Base-by-base conservation (phyloP, 2,888 invertebrate species). In the Thereva unica region DNA sequence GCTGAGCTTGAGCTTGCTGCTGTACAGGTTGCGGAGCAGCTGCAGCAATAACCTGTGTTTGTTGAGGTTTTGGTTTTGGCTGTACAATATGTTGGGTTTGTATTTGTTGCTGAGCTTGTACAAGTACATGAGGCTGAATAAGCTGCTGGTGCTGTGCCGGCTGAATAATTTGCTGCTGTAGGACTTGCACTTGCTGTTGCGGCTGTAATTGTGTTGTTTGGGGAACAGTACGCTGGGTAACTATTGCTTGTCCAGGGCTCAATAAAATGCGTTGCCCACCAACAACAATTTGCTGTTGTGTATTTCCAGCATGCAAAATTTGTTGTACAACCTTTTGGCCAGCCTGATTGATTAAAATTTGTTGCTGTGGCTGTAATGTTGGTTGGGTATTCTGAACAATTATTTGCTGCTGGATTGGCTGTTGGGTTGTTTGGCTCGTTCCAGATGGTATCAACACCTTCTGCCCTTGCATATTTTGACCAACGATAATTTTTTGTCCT, bases 311-410 rank as follows among this genome's bases (percentile, higher is more conserved):
- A 67, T 80, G 79, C 5, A 81, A 78, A 69, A 80, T 78, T 71
- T 81, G 80, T 71, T 81, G 81, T 68, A 81, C 78, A 41, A 79
- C 80, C 67, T 81, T 80, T 5, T 80, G 76, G 0, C 77, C 71
- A 50, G 71, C 76, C 37, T 73, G 69, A 65, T 72, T 73, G 9
- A 73, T 49, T 47, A 74, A 61, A 41, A 73, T 70, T 69, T 74
- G 73, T 47, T 73, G 74, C 61, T 67, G 70, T 12, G 67, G 63
- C 44, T 40, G 55, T 23, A 57, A 38, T 50, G 4, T 50, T 35
- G 45, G 7, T 47, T 64, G 64, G 0, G 64, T 41, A 53, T 41
- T 64, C 41, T 64, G 64, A 35, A 67, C 64, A 47, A 71, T 67
- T 35, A 49, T 53, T 56, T 59, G 68, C 5, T 68, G 64, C 44